A percentile compares a stretch with the other conserved stretches of the same genome.
Conservation (phyloP, 2,113 vertebrate genomes). For the Serilophus lunatus region DNA sequence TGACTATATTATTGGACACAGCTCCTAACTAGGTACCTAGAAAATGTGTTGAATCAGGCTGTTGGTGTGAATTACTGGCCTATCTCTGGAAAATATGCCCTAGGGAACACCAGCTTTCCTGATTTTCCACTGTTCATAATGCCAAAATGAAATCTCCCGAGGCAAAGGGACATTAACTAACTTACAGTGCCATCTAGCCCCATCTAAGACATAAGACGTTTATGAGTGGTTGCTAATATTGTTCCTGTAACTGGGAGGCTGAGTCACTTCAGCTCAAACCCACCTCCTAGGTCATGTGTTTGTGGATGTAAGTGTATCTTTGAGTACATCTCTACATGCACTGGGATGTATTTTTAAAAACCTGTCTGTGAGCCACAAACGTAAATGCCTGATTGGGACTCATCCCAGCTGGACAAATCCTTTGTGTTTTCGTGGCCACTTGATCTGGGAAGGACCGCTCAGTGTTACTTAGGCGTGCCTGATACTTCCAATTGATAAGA, state of each 20-base stretch:
- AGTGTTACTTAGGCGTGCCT: neutral
- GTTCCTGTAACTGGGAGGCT: conserved; percentile 38
- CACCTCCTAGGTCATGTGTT: conserved; percentile 42
- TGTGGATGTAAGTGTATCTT: conserved; percentile 18
- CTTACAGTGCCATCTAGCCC: conserved; percentile 69
- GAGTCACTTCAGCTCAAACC: conserved; percentile 44
- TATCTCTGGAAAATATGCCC: conserved; percentile 6
- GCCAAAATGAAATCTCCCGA: conserved; percentile 2
- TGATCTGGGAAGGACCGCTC: neutral
- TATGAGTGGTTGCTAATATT: conserved; percentile 50
- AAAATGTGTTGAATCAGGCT: conserved; percentile 33
- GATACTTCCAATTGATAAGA: neutral
- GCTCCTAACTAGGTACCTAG: conserved; percentile 14
- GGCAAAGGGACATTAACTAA: conserved; percentile 47
- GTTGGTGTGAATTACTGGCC: neutral
- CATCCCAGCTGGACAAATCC: conserved; percentile 4
- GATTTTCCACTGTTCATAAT: neutral
- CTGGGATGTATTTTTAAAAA: conserved; percentile 36
- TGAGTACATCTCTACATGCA: neutral
- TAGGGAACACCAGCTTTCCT: conserved; percentile 33
- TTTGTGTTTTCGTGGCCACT: neutral
- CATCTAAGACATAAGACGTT: conserved; percentile 10
- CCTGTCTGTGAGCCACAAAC: neutral
- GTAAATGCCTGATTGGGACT: neutral
- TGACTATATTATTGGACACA: conserved; percentile 29